Conservation (phyloP, 1,140 invertebrate species). For the Zaprionus kolodkinae region DNA sequence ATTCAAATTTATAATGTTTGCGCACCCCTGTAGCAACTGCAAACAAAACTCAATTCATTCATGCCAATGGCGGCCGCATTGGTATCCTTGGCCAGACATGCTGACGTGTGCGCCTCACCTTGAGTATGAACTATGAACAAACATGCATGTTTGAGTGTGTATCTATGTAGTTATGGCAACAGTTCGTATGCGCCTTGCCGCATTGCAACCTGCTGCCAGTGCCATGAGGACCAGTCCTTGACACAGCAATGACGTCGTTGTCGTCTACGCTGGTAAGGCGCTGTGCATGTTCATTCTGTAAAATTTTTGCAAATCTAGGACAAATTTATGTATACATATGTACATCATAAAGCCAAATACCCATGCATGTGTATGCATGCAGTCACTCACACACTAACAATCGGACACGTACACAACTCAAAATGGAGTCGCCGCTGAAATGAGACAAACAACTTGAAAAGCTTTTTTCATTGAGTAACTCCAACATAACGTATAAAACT, state of each 20-base stretch:
- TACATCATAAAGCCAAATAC: conserved; percentile 19
- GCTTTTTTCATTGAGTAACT: conserved; percentile 81
- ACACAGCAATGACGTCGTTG: conserved; percentile 62
- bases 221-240: conserved; percentile 58
- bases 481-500: conserved; percentile 45
- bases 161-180: conserved; percentile 13
- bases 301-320: conserved; percentile 69
- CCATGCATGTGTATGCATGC: conserved; percentile 11
- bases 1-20: conserved; percentile 9
- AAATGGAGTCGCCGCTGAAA: conserved; percentile 8
- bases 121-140: conserved; percentile 34
- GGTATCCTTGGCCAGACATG: conserved; percentile 48
- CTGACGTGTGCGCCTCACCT: conserved; percentile 49
- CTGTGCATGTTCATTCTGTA: conserved; percentile 71
- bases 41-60: conserved; percentile 37
- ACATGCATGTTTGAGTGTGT: conserved; percentile 22
- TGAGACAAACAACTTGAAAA: conserved; percentile 45
- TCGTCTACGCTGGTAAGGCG: conserved; percentile 48
- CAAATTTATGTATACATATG: conserved; percentile 67
- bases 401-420: not conserved
- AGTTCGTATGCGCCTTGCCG: conserved; percentile 24
- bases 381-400: not conserved
- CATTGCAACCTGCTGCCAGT: conserved; percentile 23
- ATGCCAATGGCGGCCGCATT: conserved; percentile 28
- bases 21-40: not conserved